Evolutionary conservation across 2,888 invertebrate species (phyloP), one percentile per base, ranked within the genome.

Genomic region (Odontocerum albicorne): DNA sequence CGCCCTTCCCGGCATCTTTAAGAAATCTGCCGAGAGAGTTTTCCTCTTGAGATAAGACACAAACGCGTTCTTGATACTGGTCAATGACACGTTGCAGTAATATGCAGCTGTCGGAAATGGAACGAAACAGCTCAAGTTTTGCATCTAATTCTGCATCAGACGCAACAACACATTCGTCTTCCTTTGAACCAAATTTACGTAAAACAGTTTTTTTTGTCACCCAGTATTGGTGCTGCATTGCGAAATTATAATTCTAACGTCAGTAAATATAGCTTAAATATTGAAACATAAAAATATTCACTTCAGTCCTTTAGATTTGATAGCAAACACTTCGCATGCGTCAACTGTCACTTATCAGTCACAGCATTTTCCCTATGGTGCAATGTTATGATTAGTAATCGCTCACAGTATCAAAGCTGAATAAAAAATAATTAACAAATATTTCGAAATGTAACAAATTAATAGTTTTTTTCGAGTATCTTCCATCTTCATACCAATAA

Each of bases 191-290:
- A 44, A 98, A 78, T 76, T 94, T 96, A 66, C 92, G 83, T 63
- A 93, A 85, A 39, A 98, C 89, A 54, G 92, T 88, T 74, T 97
- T 97, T 71, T 97, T 98, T 4, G 98, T 97, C 52, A 97, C 90
- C 97, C 97, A 99, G 74, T 93, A 98, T 64, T 96, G 95, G 73
- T 96, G 93, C 72, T 95, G 93, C 86, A 96, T 88, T 68, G 84
- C 46, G 12, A 21, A 38, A n/a, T n/a, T n/a, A n/a, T n/a, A n/a
- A n/a, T n/a, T n/a, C n/a, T n/a, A n/a, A n/a, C n/a, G n/a, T n/a
- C n/a, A n/a, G n/a, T n/a, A n/a, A n/a, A n/a, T n/a, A n/a, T n/a
- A n/a, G n/a, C n/a, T n/a, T n/a, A n/a, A n/a, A n/a, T n/a, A n/a
- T n/a, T n/a, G n/a, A n/a, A n/a, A n/a, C n/a, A n/a, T n/a, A n/a